Evolutionary conservation across 1,140 invertebrate species (phyloP).

Genomic region (Nasonia vitripennis): DNA sequence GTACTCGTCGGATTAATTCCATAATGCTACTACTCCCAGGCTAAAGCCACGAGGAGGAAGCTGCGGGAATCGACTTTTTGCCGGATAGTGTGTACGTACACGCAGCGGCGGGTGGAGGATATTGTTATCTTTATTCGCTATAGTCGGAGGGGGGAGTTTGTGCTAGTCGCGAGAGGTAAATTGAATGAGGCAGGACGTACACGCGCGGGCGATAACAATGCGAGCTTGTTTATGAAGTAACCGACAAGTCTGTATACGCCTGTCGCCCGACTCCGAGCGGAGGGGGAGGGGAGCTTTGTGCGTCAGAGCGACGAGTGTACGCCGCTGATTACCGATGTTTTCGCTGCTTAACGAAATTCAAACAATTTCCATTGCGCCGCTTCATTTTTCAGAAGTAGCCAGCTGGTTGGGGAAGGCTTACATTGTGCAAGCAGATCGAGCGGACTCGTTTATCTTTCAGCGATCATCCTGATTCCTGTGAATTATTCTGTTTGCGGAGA

Average conservation of each 20-base stretch:
- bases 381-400: too few relatives aligned
- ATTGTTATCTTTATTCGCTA: background rate
- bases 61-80: constrained; percentile 1
- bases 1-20: constrained; percentile 8
- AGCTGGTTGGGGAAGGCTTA: too few relatives aligned
- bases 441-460: too few relatives aligned
- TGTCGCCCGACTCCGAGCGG: too few relatives aligned
- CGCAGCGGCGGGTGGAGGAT: background rate
- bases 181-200: background rate
- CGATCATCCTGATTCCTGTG: background rate
- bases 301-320: too few relatives aligned
- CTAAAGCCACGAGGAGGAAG: background rate
- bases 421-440: too few relatives aligned
- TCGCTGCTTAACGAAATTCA: too few relatives aligned
- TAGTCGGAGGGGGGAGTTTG: background rate
- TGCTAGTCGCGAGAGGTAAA: background rate
- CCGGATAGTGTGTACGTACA: background rate
- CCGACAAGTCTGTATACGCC: background rate
- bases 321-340: too few relatives aligned
- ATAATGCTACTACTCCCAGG: background rate
- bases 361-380: too few relatives aligned
- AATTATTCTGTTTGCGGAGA: background rate
- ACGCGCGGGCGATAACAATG: background rate
- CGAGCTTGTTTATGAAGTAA: background rate
- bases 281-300: too few relatives aligned